These are phyloP conservation scores for Mobula hypostoma DNA, from an alignment of 2,113 vertebrate species.

Conservation along the genomic window DNA sequence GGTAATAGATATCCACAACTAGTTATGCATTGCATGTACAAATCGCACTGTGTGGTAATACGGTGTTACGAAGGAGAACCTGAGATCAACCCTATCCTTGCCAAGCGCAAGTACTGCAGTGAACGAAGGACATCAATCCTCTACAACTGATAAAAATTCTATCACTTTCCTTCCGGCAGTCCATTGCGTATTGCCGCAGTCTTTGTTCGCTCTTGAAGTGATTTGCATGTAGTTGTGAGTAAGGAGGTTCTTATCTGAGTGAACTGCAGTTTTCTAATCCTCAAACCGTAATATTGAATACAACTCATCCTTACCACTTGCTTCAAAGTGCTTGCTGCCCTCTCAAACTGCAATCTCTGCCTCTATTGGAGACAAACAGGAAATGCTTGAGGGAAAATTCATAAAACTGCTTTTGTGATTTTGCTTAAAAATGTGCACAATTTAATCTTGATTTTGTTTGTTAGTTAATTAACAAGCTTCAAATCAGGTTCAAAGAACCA, in stretches of 20 bases:
- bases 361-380: too few relatives aligned
- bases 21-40: neutral
- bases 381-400: neutral
- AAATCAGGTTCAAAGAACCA: neutral
- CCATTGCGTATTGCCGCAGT: neutral
- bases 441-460: neutral
- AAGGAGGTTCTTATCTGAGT: neutral
- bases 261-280: neutral
- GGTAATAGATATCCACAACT: neutral
- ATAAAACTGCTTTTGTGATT: neutral
- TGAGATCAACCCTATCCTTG: neutral
- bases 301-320: neutral
- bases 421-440: neutral
- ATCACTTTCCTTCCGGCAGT: too few relatives aligned
- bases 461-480: neutral
- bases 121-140: neutral
- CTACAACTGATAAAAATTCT: neutral
- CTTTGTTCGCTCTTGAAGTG: neutral
- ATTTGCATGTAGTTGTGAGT: neutral
- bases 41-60: neutral
- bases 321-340: neutral
- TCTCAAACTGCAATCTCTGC: neutral
- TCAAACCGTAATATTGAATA: neutral
- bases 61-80: neutral
- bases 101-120: neutral